These are phyloP conservation scores for Mythimna pallens DNA, from an alignment of 2,888 invertebrate genomes.

Conservation along the genomic window DNA sequence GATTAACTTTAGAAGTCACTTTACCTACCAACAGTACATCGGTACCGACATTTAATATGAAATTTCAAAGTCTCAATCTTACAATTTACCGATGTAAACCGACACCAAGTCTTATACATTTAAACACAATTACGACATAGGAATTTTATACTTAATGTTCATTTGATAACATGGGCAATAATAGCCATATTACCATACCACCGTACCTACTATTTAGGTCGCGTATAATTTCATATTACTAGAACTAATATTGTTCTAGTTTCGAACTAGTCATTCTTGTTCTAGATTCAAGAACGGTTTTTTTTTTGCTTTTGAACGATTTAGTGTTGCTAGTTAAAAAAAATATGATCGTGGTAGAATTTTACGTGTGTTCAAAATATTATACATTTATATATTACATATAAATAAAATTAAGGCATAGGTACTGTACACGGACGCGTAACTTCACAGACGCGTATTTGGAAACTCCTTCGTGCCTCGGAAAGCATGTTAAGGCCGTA, in stretches of 20 bases:
- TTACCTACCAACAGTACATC: conserved; percentile 17
- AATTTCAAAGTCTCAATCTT: conserved; percentile 56
- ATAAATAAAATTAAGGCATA: too few relatives aligned
- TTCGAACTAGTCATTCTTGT: conserved; percentile 47
- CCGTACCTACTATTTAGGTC: conserved; percentile 38
- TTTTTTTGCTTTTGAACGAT: conserved; percentile 50
- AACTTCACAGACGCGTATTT: too few relatives aligned
- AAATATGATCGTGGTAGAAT: not conserved
- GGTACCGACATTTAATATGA: conserved; percentile 50
- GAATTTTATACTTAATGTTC: conserved; percentile 45
- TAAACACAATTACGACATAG: conserved; percentile 51
- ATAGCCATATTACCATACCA: conserved; percentile 47
- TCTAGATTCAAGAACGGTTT: conserved; percentile 38
- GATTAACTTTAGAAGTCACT: conserved; percentile 1
- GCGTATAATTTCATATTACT: conserved; percentile 52
- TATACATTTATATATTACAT: too few relatives aligned
- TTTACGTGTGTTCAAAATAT: too few relatives aligned
- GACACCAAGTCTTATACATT: conserved; percentile 51
- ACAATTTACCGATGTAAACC: conserved; percentile 59
- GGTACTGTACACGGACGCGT: too few relatives aligned
- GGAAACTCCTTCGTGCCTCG: too few relatives aligned
- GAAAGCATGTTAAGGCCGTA: too few relatives aligned
- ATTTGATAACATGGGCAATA: conserved; percentile 46
- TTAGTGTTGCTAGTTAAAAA: conserved; percentile 20
- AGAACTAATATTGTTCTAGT: conserved; percentile 53